phyloP scores from a whole-genome alignment of 2,113 vertebrate genomes.

The Trinectes maculatus region DNA sequence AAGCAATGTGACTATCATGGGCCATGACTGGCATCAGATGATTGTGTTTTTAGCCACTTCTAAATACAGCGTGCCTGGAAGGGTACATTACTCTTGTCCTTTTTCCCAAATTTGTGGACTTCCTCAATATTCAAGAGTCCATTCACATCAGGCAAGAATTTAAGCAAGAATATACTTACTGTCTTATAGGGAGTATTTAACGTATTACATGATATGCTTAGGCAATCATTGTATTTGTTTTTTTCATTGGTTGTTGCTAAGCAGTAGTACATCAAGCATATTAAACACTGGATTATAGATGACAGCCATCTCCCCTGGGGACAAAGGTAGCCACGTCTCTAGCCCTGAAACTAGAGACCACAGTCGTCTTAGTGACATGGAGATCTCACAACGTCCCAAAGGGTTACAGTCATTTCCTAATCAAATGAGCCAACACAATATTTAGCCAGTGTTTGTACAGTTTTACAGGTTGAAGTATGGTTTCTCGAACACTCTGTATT shows the following conservation, averaged over 20 bases:
- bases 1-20: background rate
- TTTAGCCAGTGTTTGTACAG: constrained; percentile 8
- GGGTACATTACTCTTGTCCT: background rate
- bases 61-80: background rate
- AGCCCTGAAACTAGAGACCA: constrained; percentile 43
- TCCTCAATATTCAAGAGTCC: background rate
- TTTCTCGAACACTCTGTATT: constrained; percentile 21
- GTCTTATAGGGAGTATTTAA: too few relatives aligned
- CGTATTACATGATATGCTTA: constrained; percentile 13
- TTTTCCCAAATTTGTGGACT: background rate
- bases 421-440: constrained; percentile 9
- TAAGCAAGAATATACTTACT: background rate
- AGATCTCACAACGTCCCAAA: constrained; percentile 12
- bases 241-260: constrained; percentile 34
- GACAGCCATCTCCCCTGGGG: constrained; percentile 45
- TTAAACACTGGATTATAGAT: constrained; percentile 34
- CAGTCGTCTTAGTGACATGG: constrained; percentile 7
- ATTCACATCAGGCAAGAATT: background rate
- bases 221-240: constrained; percentile 3
- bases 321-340: constrained; percentile 36
- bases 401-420: constrained; percentile 33
- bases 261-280: constrained; percentile 44
- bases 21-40: background rate
- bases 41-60: background rate
- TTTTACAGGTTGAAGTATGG: constrained; percentile 12